Base-by-base conservation (phyloP, 2,888 invertebrate species). In the Orthosia incerta region DNA sequence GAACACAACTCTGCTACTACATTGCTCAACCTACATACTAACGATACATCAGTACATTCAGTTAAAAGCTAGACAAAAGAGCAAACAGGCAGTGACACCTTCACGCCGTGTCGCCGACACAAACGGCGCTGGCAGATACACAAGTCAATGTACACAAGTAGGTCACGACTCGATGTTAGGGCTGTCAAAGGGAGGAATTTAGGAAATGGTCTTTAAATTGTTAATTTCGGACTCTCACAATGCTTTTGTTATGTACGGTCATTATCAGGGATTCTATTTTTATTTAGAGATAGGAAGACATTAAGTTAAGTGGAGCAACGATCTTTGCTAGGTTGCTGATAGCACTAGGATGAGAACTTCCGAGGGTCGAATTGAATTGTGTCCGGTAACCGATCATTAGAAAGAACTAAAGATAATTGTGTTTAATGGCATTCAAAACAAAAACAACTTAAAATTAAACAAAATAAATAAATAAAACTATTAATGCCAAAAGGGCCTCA, bases 161-260 rank as follows among this genome's bases (percentile, higher is more conserved):
- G 85, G 84, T 85, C 85, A 85, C 31, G 75, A 77, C 84, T 79
- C 23, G 3, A 3, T 9, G 4, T 7, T 60, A 84, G 76, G 80
- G 83, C 16, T 84, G 76, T 12, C 81, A 1, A 55, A 31, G 31
- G 4, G 3, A n/a, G 1, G n/a, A 5, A 50, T 39, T 50, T 18
- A 5, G 9, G 2, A 23, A 20, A 18, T 31, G 0, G 1, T 23
- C 11, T 18, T 67, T 20, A 16, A 15, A 50, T 20, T 18, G 13
- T 39, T 39, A 9, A 16, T 31, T 60, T 20, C 4, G 2, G 13
- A 16, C 4, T 7, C 45, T 16, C 3, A 4, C 7, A 16, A 39
- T 15, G 9, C 39, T n/a, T 26, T 16, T 56, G 13, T 13, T 20
- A 7, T 39, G 39, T 39, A 5, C 13, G 20, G 20, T 53, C 20